These are phyloP conservation scores for Unio delphinus DNA, from an alignment of 2,888 invertebrate genomes.

Conservation along the genomic window DNA sequence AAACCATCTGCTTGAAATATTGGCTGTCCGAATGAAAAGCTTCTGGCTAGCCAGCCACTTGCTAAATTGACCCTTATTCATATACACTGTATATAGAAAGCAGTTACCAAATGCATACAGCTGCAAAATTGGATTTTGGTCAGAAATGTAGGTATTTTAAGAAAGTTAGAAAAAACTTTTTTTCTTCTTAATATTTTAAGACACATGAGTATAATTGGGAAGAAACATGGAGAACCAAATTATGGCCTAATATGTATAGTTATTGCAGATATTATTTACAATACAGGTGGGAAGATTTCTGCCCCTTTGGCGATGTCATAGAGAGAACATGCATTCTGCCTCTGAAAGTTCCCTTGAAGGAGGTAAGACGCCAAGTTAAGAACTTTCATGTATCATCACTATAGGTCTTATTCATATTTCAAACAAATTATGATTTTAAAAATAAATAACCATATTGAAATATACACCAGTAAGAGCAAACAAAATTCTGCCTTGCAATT, in stretches of 20 bases:
- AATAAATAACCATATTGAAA: constrained; percentile 14
- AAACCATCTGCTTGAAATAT: too few relatives aligned
- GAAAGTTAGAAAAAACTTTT: too few relatives aligned
- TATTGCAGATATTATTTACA: neutral
- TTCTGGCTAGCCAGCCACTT: too few relatives aligned
- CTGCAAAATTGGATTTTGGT: too few relatives aligned
- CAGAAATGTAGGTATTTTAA: too few relatives aligned
- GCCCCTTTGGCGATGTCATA: constrained; percentile 77
- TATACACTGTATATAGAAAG: too few relatives aligned
- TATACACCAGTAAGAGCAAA: constrained; percentile 9
- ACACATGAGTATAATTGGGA: too few relatives aligned
- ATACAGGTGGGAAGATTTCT: constrained; percentile 70
- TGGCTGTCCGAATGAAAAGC: too few relatives aligned
- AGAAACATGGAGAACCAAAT: neutral
- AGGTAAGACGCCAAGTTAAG: constrained; percentile 68
- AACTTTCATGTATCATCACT: neutral
- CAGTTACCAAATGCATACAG: too few relatives aligned
- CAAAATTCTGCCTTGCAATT: constrained; percentile 16
- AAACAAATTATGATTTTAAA: constrained; percentile 18
- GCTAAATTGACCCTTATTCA: too few relatives aligned
- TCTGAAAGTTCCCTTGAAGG: constrained; percentile 82
- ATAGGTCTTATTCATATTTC: neutral
- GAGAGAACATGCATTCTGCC: constrained; percentile 81
- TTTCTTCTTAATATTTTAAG: too few relatives aligned
- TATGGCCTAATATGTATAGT: neutral